Evolutionary conservation across 2,888 invertebrate genomes (phyloP).

Genomic region (Eristalis intricaria): DNA sequence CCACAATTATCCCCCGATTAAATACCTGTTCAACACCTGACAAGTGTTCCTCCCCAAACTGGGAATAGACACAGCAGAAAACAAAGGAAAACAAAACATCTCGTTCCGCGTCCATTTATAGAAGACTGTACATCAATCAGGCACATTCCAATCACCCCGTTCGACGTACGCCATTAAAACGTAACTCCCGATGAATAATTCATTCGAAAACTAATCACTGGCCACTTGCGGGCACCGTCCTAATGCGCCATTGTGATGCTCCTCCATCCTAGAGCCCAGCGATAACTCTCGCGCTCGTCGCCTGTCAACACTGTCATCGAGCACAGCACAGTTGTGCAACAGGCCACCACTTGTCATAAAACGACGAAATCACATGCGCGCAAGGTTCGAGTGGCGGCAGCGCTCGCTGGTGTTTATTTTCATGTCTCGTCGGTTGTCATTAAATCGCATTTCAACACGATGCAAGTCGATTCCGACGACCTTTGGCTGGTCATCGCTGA

Average conservation of each 20-base stretch:
- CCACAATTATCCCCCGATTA: background rate
- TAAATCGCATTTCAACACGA: background rate
- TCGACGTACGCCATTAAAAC: conserved; percentile 32
- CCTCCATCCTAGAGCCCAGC: conserved; percentile 9
- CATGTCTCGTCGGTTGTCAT: background rate
- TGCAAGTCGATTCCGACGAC: background rate
- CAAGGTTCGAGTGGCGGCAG: background rate
- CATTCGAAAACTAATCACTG: conserved; percentile 44
- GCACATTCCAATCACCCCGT: conserved; percentile 13
- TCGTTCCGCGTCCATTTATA: conserved; percentile 43
- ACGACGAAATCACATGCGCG: background rate
- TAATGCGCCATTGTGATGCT: conserved; percentile 52
- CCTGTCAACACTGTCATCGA: background rate
- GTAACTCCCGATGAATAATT: conserved; percentile 47
- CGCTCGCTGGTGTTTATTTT: background rate
- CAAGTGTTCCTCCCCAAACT: conserved; percentile 7
- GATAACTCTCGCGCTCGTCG: background rate
- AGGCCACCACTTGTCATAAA: background rate
- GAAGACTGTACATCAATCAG: conserved; percentile 50
- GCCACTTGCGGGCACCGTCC: conserved; percentile 22
- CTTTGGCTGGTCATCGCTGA: background rate
- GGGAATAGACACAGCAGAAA: background rate
- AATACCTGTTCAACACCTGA: conserved; percentile 8
- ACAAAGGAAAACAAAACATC: background rate
- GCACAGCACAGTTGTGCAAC: background rate